Evolutionary conservation across 2,113 vertebrate genomes (phyloP).

Genomic region (Ondatra zibethicus): DNA sequence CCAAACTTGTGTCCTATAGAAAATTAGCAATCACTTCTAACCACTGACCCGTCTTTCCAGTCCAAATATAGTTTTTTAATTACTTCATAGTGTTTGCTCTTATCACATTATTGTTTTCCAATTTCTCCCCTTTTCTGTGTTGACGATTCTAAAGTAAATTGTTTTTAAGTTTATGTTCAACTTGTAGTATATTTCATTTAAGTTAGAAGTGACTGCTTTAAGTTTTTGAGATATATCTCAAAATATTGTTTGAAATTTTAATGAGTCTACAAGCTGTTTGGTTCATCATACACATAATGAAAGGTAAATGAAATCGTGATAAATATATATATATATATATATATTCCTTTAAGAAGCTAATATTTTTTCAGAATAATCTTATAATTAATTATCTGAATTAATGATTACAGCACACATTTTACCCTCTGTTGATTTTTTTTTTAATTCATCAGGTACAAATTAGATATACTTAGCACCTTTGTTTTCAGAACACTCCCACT

Average conservation of each 20-base stretch:
- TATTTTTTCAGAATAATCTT: too few relatives aligned
- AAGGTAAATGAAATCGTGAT: too few relatives aligned
- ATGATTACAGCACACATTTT: not conserved
- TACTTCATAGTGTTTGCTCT: not conserved
- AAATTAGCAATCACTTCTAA: not conserved
- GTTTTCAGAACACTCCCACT: too few relatives aligned
- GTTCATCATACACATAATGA: too few relatives aligned
- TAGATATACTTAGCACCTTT: not conserved
- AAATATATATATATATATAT: too few relatives aligned
- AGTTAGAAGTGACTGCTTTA: not conserved
- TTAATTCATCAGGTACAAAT: not conserved
- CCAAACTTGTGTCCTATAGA: not conserved
- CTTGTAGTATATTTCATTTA: not conserved
- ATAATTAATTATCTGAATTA: too few relatives aligned
- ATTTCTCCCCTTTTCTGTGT: not conserved
- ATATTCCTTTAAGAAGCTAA: too few relatives aligned
- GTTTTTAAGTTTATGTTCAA: not conserved
- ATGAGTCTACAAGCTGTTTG: not conserved
- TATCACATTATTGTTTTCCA: not conserved
- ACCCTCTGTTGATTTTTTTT: not conserved
- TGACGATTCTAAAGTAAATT: slow-evolving; percentile 1
- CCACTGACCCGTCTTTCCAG: not conserved
- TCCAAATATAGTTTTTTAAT: not conserved
- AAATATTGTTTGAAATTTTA: not conserved
- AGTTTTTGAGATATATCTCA: not conserved